Evolutionary conservation across 2,888 invertebrate species (phyloP), one percentile per base, ranked within the genome.

Genomic region (Latrodectus elegans): DNA sequence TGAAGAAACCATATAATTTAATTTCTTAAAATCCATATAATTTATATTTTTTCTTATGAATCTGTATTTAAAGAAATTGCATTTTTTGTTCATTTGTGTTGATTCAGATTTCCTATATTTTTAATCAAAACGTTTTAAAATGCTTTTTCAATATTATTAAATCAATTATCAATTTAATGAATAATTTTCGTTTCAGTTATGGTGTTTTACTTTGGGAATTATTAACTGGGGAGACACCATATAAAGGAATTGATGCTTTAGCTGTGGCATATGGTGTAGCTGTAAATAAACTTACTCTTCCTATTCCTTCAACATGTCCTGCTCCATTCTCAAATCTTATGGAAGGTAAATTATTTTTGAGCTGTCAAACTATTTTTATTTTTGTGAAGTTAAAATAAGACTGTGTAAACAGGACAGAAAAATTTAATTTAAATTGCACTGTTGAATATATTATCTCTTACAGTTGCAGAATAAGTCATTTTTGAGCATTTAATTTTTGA

Each of bases 261-360:
- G 97, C 98, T 12, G 97, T 99, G 88, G 98, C 98, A 4, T 99
- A 98, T 92, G 98, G 98, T 68, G 98, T 99, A 76, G 99, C 97
- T 70, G 96, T 97, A 91, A 98, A 98, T 93, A 97, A 97, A 92
- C 95, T 99, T 80, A 97, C 97, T 49, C 94, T 99, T 91, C 99
- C 98, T 73, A 98, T 99, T 93, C 98, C 98, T 84, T 96, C 96
- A 92, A 98, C 98, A 14, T 98, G 98, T 92, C 99, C 99, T 9
- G 95, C 95, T 91, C 95, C 96, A 12, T 98, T 98, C 96, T 94
- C 95, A 91, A 95, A 95, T 91, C 94, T 99, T 38, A 98, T 99
- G 97, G 95, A 97, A 95, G 96, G 98, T 98, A 93, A 92, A 92
- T 74, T 17, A 64, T n/a, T 15, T 64, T 64, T 64, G 64, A 15